A percentile compares a stretch with the other conserved stretches of the same genome.
Evolutionary conservation across 2,888 invertebrate species (phyloP).

Genomic region (Spatulosminthurus flaviceps): DNA sequence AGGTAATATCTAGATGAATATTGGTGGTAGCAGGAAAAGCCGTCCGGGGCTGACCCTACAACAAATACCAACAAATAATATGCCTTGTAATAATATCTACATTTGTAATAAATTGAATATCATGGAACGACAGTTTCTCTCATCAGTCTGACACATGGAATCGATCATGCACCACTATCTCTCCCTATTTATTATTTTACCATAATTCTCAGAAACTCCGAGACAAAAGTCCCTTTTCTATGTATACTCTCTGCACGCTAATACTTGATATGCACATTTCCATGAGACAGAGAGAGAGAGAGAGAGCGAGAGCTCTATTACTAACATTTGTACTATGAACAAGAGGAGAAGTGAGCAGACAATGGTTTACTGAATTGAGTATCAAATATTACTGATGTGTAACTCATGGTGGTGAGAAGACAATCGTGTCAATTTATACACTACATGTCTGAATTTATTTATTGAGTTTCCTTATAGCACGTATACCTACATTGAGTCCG

Average conservation of each 20-base stretch:
- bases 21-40: neutral
- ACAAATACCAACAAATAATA: slow-evolving; percentile 1
- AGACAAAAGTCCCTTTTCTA: too few relatives aligned
- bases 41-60: neutral
- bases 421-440: slow-evolving; percentile 7
- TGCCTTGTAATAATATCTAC: slow-evolving; percentile 13
- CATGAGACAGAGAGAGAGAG: too few relatives aligned
- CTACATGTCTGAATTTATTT: slow-evolving; percentile 6
- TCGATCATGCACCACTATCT: slow-evolving; percentile 6
- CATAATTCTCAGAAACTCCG: neutral
- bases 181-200: neutral
- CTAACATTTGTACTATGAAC: neutral
- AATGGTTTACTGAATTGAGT: neutral
- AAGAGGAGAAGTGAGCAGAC: neutral
- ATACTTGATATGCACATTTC: too few relatives aligned
- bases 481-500: neutral
- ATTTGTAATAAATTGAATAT: slow-evolving; percentile 8
- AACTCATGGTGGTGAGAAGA: slow-evolving; percentile 24
- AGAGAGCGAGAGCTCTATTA: neutral
- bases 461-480: neutral
- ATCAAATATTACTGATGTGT: slow-evolving; percentile 8
- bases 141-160: slow-evolving; percentile 1
- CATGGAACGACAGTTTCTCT: neutral
- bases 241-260: too few relatives aligned
- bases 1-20: neutral